A percentile compares a stretch with the other conserved stretches of the same genome.
Conservation (phyloP, 2,797 vertebrate species). For the Xiphophorus birchmanni region DNA sequence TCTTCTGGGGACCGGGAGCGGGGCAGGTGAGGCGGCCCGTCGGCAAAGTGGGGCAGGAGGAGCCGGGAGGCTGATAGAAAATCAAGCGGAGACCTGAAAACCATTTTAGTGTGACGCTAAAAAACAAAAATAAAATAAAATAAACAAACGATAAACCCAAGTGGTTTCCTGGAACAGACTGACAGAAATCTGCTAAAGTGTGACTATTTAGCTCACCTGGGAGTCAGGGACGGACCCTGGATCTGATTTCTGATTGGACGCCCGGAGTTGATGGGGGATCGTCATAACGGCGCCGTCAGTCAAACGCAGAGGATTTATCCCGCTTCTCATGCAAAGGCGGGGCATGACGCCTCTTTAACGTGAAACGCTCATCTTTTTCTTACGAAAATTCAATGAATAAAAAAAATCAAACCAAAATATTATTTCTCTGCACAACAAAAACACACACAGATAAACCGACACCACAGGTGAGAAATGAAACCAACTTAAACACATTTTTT, state of each 20-base stretch:
- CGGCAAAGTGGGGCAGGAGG: conserved; percentile 90
- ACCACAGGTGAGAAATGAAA: background rate
- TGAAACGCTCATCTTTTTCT: background rate
- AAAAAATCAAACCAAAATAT: background rate
- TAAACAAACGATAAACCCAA: background rate
- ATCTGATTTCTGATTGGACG: conserved; percentile 89
- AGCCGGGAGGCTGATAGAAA: conserved; percentile 91
- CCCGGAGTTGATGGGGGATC: conserved; percentile 86
- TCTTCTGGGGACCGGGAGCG: conserved; percentile 88
- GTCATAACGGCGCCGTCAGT: conserved; percentile 91
- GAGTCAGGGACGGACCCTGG: conserved; percentile 65
- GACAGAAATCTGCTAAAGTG: conserved; percentile 34
- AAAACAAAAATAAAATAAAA: conserved; percentile 32
- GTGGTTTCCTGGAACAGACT: conserved; percentile 20
- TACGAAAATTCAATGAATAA: background rate
- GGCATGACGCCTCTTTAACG: conserved; percentile 3
- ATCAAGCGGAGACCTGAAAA: conserved; percentile 95
- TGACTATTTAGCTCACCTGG: conserved; percentile 73
- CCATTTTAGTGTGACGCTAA: conserved; percentile 76
- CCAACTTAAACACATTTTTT: background rate
- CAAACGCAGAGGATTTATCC: conserved; percentile 82
- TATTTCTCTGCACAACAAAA: background rate
- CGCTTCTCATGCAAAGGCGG: conserved; percentile 4
- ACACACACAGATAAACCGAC: background rate
- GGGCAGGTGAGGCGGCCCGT: conserved; percentile 84